Conservation (phyloP, 2,888 invertebrate species). For the Adineta ricciae region DNA sequence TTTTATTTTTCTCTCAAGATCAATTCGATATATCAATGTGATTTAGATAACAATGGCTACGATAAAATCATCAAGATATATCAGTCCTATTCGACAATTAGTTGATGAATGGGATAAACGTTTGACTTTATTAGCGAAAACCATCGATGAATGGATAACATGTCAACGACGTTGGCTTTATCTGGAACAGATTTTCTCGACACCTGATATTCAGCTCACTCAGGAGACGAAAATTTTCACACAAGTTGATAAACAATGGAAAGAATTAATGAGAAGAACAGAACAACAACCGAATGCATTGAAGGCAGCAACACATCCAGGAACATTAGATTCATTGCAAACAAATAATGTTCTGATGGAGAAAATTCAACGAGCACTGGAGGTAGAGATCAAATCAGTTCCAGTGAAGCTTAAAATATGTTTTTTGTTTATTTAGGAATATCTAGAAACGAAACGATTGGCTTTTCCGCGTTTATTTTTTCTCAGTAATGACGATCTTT, state of each 20-base stretch:
- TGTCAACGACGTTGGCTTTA: constrained; percentile 50
- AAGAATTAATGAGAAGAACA: constrained; percentile 47
- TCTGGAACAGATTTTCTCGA: constrained; percentile 49
- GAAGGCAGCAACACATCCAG: constrained; percentile 43
- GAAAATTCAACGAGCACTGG: constrained; percentile 49
- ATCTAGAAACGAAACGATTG: constrained; percentile 48
- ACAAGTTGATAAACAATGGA: constrained; percentile 48
- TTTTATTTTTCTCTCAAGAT: neutral
- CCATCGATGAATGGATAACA: constrained; percentile 49
- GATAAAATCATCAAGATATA: constrained; percentile 32
- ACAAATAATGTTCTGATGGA: constrained; percentile 45
- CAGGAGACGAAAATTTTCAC: constrained; percentile 46
- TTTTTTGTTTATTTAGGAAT: constrained; percentile 40
- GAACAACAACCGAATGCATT: constrained; percentile 48
- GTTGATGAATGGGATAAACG: constrained; percentile 50
- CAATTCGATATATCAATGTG: neutral
- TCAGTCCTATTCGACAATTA: constrained; percentile 36
- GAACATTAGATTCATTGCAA: constrained; percentile 46
- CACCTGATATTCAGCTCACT: constrained; percentile 48
- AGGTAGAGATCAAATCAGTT: constrained; percentile 39
- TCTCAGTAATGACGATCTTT: constrained; percentile 49
- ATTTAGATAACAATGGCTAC: constrained; percentile 30
- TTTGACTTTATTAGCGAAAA: constrained; percentile 45
- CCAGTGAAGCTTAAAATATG: too few relatives aligned
- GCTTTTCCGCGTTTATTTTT: constrained; percentile 50